Evolutionary conservation across 2,888 invertebrate genomes (phyloP).

Genomic region (Pammene fasciana): DNA sequence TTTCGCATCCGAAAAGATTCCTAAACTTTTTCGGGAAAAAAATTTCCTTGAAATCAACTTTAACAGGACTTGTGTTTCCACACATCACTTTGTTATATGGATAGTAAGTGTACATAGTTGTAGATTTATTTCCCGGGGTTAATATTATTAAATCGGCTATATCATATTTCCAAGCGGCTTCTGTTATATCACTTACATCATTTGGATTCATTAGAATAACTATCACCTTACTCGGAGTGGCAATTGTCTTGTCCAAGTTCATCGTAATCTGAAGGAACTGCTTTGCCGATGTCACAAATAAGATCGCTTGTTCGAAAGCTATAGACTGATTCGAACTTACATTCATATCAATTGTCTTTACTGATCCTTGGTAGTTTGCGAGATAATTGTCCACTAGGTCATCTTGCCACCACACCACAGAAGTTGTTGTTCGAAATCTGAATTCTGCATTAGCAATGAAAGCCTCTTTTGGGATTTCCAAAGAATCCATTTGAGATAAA

Average conservation of each 20-base stretch:
- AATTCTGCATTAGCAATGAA: constrained; percentile 54
- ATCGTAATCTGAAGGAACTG: constrained; percentile 54
- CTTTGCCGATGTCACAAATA: constrained; percentile 52
- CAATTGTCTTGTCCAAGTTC: constrained; percentile 49
- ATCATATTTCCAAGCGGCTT: constrained; percentile 58
- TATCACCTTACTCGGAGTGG: constrained; percentile 54
- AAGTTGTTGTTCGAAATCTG: constrained; percentile 47
- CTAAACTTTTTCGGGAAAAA: constrained; percentile 59
- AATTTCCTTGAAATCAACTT: constrained; percentile 45
- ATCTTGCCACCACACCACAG: constrained; percentile 54
- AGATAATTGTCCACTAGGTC: constrained; percentile 53
- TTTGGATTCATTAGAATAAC: constrained; percentile 50
- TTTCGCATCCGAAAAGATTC: constrained; percentile 62
- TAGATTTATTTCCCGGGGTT: constrained; percentile 45
- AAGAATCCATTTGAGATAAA: not conserved
- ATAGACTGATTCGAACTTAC: constrained; percentile 41
- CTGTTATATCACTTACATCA: constrained; percentile 48
- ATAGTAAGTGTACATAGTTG: constrained; percentile 56
- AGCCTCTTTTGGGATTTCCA: constrained; percentile 50
- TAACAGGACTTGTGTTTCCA: constrained; percentile 53
- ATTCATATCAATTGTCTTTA: constrained; percentile 48
- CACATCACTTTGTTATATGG: constrained; percentile 57
- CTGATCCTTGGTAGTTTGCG: constrained; percentile 49
- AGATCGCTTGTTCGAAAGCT: constrained; percentile 56
- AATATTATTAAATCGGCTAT: constrained; percentile 59